phyloP scores from a whole-genome alignment of 2,888 invertebrate genomes.

The Falcaria lacertinaria region DNA sequence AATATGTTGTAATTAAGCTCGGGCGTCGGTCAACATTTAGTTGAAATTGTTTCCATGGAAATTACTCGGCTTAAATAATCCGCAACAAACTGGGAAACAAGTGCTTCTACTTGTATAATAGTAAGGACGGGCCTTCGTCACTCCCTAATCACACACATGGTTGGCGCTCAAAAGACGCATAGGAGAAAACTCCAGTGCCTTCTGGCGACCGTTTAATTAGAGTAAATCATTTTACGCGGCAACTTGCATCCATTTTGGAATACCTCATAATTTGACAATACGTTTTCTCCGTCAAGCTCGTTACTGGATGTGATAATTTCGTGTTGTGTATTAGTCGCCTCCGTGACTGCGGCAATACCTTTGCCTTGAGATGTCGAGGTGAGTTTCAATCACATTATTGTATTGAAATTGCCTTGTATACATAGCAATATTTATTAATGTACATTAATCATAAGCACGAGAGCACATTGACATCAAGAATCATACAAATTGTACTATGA shows the following conservation, averaged over 20 bases:
- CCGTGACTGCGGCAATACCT: too few relatives aligned
- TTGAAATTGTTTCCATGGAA: constrained; percentile 13
- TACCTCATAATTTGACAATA: neutral
- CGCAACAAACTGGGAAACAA: constrained; percentile 32
- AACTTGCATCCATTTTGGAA: constrained; percentile 2
- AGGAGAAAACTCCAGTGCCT: constrained; percentile 41
- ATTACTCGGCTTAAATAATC: constrained; percentile 17
- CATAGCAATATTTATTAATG: too few relatives aligned
- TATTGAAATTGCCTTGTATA: too few relatives aligned
- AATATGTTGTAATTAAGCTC: neutral
- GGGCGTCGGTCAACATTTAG: constrained; percentile 20
- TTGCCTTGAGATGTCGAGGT: too few relatives aligned
- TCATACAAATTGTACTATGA: too few relatives aligned
- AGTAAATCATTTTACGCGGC: constrained; percentile 47
- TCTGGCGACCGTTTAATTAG: constrained; percentile 50
- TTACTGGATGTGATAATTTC: too few relatives aligned
- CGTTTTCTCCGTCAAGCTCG: neutral
- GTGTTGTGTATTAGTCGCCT: too few relatives aligned
- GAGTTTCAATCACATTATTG: too few relatives aligned
- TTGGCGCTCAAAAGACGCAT: constrained; percentile 48
- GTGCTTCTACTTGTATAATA: constrained; percentile 11
- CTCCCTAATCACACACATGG: constrained; percentile 63
- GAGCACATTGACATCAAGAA: too few relatives aligned
- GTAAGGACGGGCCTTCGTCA: constrained; percentile 37
- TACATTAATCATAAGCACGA: too few relatives aligned